Percentiles rank a stretch among this genome's conserved stretches.
These are phyloP conservation scores for Unio pictorum DNA, from an alignment of 2,888 invertebrate genomes.

Conservation along the genomic window DNA sequence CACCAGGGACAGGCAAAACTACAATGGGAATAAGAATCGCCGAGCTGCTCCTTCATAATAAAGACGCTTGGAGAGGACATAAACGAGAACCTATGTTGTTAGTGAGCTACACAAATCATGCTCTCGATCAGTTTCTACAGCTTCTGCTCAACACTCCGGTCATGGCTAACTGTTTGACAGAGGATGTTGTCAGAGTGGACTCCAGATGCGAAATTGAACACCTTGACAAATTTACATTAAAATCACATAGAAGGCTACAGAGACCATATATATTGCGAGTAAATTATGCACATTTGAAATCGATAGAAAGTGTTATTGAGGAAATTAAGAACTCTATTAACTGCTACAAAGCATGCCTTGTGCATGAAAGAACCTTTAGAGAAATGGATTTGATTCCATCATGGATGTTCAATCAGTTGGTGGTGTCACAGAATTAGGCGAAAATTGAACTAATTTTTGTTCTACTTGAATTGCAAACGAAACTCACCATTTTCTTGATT, in stretches of 20 bases:
- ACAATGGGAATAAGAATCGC: conserved; percentile 46
- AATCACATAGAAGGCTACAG: background rate
- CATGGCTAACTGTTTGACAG: background rate
- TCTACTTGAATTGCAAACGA: too few relatives aligned
- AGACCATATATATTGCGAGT: too few relatives aligned
- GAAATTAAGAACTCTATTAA: too few relatives aligned
- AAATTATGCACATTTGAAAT: too few relatives aligned
- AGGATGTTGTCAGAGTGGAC: conserved; percentile 3
- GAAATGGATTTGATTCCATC: too few relatives aligned
- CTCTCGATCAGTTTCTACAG: conserved; percentile 88
- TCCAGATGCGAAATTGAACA: conserved; percentile 1
- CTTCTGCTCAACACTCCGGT: conserved; percentile 60
- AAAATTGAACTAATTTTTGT: too few relatives aligned
- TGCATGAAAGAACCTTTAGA: too few relatives aligned
- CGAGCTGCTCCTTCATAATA: conserved; percentile 78
- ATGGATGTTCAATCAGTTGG: too few relatives aligned
- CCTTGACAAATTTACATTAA: conserved; percentile 2
- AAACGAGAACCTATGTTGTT: conserved; percentile 78
- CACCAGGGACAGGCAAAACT: conserved; percentile 54
- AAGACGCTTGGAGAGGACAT: conserved; percentile 12
- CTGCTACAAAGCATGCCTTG: too few relatives aligned
- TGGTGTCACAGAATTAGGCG: too few relatives aligned
- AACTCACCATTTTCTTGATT: too few relatives aligned
- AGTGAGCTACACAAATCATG: conserved; percentile 89
- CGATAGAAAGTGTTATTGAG: too few relatives aligned